Evolutionary conservation across 2,797 vertebrate species (phyloP).

Genomic region (Anableps anableps): DNA sequence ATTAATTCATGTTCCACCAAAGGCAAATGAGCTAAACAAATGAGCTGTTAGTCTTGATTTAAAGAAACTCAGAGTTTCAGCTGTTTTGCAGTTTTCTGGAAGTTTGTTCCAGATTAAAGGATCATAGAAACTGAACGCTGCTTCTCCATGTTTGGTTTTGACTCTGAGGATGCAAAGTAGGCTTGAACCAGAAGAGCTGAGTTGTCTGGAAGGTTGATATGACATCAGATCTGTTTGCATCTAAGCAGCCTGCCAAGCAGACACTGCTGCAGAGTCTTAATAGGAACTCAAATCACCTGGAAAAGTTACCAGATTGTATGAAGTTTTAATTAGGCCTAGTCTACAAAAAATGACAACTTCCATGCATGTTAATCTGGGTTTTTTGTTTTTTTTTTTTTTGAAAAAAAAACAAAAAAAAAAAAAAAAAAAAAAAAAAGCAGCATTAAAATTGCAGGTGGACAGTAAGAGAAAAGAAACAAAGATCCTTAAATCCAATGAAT

Average conservation of each 20-base stretch:
- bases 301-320: conserved; percentile 60
- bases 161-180: not conserved
- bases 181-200: not conserved
- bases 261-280: conserved; percentile 70
- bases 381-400: too few relatives aligned
- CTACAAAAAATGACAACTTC: conserved; percentile 44
- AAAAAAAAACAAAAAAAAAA: too few relatives aligned
- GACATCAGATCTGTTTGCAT: conserved; percentile 9
- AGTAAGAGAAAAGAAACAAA: not conserved
- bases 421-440: not conserved
- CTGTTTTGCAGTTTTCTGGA: not conserved
- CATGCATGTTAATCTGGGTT: conserved; percentile 33
- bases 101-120: not conserved
- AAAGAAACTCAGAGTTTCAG: not conserved
- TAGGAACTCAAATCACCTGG: conserved; percentile 68
- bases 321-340: conserved; percentile 50
- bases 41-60: not conserved
- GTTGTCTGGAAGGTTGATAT: not conserved
- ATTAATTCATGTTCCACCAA: not conserved
- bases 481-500: not conserved
- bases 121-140: not conserved
- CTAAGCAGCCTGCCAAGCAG: conserved; percentile 48
- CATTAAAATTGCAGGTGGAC: not conserved
- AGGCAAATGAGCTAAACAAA: not conserved
- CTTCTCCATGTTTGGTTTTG: not conserved